These are phyloP conservation scores for Opisthocomus hoazin DNA, from an alignment of 2,113 vertebrate species.

Conservation along the genomic window DNA sequence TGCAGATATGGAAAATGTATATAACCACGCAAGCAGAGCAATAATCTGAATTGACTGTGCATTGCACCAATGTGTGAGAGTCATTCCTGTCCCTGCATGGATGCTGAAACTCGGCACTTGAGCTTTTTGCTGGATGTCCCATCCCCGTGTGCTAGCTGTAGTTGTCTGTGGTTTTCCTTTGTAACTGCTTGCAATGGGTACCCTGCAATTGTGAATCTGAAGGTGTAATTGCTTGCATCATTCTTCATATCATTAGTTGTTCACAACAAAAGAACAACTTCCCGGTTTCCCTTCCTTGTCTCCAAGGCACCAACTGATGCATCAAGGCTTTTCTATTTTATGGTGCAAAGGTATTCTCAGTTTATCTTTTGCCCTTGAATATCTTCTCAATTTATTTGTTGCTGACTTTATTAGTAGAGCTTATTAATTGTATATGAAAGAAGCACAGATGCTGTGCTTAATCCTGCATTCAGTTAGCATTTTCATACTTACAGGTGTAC, in stretches of 20 bases:
- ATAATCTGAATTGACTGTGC: too few species aligned
- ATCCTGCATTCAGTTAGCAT: neutral
- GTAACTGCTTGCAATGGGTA: neutral
- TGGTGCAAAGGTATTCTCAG: neutral
- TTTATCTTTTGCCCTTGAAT: neutral
- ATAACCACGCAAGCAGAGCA: too few species aligned
- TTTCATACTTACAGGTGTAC: conserved; percentile 4
- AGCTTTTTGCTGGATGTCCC: neutral
- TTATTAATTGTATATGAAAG: neutral
- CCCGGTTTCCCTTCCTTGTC: neutral
- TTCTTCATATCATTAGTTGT: neutral
- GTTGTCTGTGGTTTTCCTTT: neutral
- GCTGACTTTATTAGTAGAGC: neutral
- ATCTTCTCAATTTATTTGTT: neutral
- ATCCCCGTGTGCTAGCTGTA: neutral
- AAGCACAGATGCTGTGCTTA: neutral
- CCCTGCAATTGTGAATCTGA: neutral
- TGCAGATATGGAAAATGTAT: too few species aligned
- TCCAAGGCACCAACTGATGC: neutral
- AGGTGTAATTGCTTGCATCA: neutral
- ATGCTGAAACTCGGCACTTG: too few species aligned
- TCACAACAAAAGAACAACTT: neutral
- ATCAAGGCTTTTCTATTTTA: neutral
- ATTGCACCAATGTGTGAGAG: too few species aligned
- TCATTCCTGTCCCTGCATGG: too few species aligned